Base-by-base conservation (phyloP, 2,797 vertebrate genomes). In the Sebastes iracundus region DNA sequence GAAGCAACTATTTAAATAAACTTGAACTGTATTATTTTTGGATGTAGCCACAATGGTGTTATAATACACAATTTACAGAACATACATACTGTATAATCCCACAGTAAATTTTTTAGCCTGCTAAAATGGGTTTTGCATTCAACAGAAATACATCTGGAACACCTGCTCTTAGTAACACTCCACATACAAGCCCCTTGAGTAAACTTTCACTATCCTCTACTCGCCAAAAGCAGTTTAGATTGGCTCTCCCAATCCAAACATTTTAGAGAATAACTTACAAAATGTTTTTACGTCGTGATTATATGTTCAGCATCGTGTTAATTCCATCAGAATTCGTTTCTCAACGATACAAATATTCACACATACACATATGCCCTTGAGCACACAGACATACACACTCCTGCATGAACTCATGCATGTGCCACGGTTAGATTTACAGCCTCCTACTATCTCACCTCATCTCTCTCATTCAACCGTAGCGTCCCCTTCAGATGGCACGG, bases 371-470 rank as follows among this genome's bases (percentile, higher is more conserved):
- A 20, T 52, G 20, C 49, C 3, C 8, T 5, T 52, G 33, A 10
- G 16, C 69, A 78, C 55, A 16, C 72, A 79, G 6, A 46, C 75
- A 46, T 2, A 60, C 81, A 73, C 84, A 80, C 74, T 66, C 72
- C 49, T 53, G 78, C 30, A 90, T 88, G 87, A 86, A 88, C 79
- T 93, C 87, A 84, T 82, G 55, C 71, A 58, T 68, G 73, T 80
- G 88, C 65, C 87, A 59, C 58, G 10, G 72, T 13, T 4, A 88
- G 92, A 95, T 94, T 93, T 94, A 95, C 71, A 12, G 69, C 80
- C 85, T 88, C 82, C 82, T 71, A 83, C 85, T 79, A 87, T 92
- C 92, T 90, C 93, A 92, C 88, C 87, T 91, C 92, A 91, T 87
- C 86, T 92, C 93, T 87, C 83, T 91, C 90, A 74, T 85, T 86